Percentiles rank a stretch among this genome's conserved stretches.
phyloP scores from a whole-genome alignment of 2,888 invertebrate genomes.

The Drosophila borborema region DNA sequence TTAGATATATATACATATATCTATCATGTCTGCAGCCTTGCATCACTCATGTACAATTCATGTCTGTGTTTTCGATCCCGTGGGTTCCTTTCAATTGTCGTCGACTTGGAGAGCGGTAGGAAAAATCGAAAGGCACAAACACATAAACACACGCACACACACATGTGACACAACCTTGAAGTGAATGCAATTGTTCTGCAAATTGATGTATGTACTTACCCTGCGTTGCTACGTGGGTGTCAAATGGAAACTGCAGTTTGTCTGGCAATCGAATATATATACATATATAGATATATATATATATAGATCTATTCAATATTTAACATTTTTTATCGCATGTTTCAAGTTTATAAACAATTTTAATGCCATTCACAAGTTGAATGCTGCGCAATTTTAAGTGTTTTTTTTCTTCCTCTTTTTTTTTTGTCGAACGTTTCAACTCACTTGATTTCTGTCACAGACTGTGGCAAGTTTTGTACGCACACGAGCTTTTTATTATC shows the following conservation, averaged over 20 bases:
- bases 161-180: constrained; percentile 68
- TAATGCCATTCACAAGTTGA: constrained; percentile 19
- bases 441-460: constrained; percentile 54
- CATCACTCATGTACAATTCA: constrained; percentile 14
- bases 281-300: not conserved
- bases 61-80: constrained; percentile 30
- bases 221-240: constrained; percentile 5
- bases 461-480: constrained; percentile 61
- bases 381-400: constrained; percentile 25
- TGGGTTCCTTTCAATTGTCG: constrained; percentile 40
- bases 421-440: constrained; percentile 23
- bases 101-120: constrained; percentile 38
- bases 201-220: constrained; percentile 42
- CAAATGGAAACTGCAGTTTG: not conserved
- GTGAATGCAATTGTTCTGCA: constrained; percentile 51
- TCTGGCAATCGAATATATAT: not conserved
- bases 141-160: constrained; percentile 43
- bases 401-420: constrained; percentile 3
- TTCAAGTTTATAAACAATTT: constrained; percentile 2
- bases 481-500: constrained; percentile 71
- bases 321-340: not conserved
- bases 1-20: not conserved
- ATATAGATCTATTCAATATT: not conserved
- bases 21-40: constrained; percentile 20
- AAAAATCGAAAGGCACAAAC: constrained; percentile 68